Evolutionary conservation across 92 coral and sea anemone species (phyloP).

Genomic region (Siderastrea siderea): DNA sequence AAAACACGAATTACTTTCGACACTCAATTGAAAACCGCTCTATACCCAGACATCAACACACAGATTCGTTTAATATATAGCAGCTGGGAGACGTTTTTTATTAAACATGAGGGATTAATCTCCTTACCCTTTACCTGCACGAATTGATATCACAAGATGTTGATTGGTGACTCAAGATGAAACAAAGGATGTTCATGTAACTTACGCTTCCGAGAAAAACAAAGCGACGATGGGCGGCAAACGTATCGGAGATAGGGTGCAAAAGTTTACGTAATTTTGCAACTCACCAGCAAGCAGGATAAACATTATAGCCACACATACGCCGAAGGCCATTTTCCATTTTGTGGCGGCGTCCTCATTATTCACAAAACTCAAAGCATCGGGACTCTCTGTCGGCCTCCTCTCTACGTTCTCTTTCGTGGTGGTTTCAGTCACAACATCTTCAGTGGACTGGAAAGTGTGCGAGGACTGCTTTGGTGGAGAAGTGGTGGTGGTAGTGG

Average conservation of each 20-base stretch:
- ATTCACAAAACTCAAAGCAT: neutral
- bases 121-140: too few relatives aligned
- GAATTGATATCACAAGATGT: neutral
- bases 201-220: neutral
- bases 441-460: neutral
- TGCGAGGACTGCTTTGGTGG: neutral
- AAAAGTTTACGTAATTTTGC: too few relatives aligned
- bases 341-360: neutral
- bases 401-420: neutral
- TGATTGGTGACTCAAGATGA: neutral
- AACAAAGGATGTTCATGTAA: neutral
- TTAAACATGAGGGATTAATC: too few relatives aligned
- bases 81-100: too few relatives aligned
- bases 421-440: neutral
- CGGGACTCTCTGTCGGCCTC: neutral
- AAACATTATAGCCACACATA: conserved; percentile 5
- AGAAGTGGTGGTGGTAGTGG: neutral
- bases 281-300: conserved; percentile 12
- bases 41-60: too few relatives aligned
- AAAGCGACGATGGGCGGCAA: neutral
- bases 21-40: too few relatives aligned
- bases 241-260: too few relatives aligned
- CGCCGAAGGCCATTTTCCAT: conserved; percentile 27
- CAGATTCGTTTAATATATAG: too few relatives aligned
- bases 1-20: too few relatives aligned